Conservation (phyloP, 2,797 vertebrate species). For the Allobates femoralis region DNA sequence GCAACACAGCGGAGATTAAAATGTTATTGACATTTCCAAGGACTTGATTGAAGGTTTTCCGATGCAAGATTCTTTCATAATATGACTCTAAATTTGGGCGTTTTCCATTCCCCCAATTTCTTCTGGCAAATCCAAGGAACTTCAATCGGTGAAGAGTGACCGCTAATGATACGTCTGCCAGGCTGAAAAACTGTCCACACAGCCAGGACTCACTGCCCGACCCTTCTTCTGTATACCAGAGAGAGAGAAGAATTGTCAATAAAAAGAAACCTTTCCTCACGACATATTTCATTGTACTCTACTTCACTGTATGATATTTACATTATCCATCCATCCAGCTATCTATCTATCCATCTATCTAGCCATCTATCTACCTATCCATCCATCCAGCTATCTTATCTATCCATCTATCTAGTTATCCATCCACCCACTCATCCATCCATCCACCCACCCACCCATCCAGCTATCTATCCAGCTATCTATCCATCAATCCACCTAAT, state of each 20-base stretch:
- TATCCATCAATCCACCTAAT: too few species aligned
- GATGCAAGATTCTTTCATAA: conserved; percentile 90
- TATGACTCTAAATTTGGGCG: conserved; percentile 92
- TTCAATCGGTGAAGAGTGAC: conserved; percentile 95
- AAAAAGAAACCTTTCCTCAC: not conserved
- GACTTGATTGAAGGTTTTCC: conserved; percentile 90
- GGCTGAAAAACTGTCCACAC: conserved; percentile 94
- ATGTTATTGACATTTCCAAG: conserved; percentile 98
- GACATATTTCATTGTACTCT: not conserved
- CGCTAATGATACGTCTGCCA: conserved; percentile 92
- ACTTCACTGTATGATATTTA: not conserved
- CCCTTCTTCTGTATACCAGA: conserved; percentile 83
- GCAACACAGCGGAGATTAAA: conserved; percentile 94
- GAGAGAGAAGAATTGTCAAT: not conserved
- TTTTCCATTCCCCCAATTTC: conserved; percentile 94
- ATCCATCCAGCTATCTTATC: too few species aligned
- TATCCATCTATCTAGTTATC: too few species aligned
- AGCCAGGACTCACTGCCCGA: conserved; percentile 90
- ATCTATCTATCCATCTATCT: not conserved
- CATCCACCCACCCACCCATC: too few species aligned
- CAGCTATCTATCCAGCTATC: too few species aligned
- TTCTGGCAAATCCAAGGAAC: conserved; percentile 94
- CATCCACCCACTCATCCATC: too few species aligned
- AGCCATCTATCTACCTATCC: too few species aligned
- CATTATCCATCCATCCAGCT: not conserved